Percentiles rank a stretch among this genome's conserved stretches.
phyloP scores from a whole-genome alignment of 2,797 vertebrate genomes.

The Sternarchorhynchus goeldii region DNA sequence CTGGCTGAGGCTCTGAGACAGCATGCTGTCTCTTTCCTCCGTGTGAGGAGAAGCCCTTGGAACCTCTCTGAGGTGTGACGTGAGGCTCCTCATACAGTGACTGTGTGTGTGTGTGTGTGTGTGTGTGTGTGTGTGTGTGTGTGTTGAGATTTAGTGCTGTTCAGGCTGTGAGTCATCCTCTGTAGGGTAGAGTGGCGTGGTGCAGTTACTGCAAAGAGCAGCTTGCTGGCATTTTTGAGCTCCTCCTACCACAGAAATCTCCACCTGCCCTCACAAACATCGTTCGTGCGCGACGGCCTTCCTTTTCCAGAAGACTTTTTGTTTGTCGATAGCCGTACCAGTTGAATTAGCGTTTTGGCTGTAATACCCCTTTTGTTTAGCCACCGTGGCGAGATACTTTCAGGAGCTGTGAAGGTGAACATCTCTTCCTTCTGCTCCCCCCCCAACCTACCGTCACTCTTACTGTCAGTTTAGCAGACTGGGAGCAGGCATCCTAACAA shows the following conservation, averaged over 20 bases:
- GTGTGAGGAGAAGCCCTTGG: conserved; percentile 46
- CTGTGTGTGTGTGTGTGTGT: conserved; percentile 9
- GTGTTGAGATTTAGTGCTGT: conserved; percentile 47
- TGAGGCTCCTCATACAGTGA: conserved; percentile 22
- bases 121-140: conserved; percentile 26
- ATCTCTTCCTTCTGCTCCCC: too few species aligned
- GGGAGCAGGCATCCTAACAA: neutral
- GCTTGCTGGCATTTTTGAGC: conserved; percentile 30
- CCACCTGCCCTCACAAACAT: conserved; percentile 20
- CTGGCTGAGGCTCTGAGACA: conserved; percentile 19
- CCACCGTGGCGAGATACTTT: too few species aligned
- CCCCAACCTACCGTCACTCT: too few species aligned
- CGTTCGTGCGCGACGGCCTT: neutral
- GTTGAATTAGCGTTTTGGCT: neutral
- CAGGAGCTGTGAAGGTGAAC: too few species aligned
- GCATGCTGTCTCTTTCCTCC: conserved; percentile 47
- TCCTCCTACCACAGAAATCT: conserved; percentile 32
- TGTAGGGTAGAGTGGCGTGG: conserved; percentile 41
- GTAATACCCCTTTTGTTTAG: neutral
- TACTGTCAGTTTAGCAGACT: too few species aligned
- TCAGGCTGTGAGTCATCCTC: conserved; percentile 56
- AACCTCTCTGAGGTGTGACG: conserved; percentile 44
- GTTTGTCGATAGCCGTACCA: neutral
- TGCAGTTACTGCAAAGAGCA: conserved; percentile 49
- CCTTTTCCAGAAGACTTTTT: neutral